A percentile compares a stretch with the other conserved stretches of the same genome.
phyloP scores from a whole-genome alignment of 2,888 invertebrate species.

The Ennomos erosarius region DNA sequence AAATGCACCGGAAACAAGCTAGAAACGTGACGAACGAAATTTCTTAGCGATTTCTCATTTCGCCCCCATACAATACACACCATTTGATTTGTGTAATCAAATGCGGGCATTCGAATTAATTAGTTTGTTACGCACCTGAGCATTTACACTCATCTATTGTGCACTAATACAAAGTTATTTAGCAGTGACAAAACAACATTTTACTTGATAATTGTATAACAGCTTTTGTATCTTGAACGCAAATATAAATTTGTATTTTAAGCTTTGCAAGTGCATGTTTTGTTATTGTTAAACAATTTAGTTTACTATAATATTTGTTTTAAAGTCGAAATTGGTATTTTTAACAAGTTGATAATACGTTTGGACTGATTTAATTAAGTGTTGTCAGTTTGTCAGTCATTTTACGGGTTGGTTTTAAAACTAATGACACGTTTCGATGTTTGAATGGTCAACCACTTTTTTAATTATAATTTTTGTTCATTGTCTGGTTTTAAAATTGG shows the following conservation, averaged over 20 bases:
- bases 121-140: constrained; percentile 85
- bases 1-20: constrained; percentile 74
- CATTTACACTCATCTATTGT: constrained; percentile 68
- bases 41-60: constrained; percentile 84
- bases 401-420: constrained; percentile 50
- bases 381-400: constrained; percentile 57
- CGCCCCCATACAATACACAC: constrained; percentile 69
- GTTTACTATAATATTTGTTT: constrained; percentile 11
- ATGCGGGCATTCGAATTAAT: constrained; percentile 84
- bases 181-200: constrained; percentile 9
- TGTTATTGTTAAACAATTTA: background rate
- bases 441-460: constrained; percentile 49
- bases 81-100: constrained; percentile 85
- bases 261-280: constrained; percentile 4
- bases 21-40: constrained; percentile 82
- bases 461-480: constrained; percentile 44
- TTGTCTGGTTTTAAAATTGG: constrained; percentile 42
- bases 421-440: constrained; percentile 58
- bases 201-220: background rate
- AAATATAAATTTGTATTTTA: constrained; percentile 28
- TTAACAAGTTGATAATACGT: constrained; percentile 49
- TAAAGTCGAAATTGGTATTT: constrained; percentile 30
- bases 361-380: constrained; percentile 65
- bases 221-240: constrained; percentile 5
- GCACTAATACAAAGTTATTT: constrained; percentile 36